Base-by-base conservation (phyloP, 2,797 vertebrate species). In the Notoglanidium macrostoma region DNA sequence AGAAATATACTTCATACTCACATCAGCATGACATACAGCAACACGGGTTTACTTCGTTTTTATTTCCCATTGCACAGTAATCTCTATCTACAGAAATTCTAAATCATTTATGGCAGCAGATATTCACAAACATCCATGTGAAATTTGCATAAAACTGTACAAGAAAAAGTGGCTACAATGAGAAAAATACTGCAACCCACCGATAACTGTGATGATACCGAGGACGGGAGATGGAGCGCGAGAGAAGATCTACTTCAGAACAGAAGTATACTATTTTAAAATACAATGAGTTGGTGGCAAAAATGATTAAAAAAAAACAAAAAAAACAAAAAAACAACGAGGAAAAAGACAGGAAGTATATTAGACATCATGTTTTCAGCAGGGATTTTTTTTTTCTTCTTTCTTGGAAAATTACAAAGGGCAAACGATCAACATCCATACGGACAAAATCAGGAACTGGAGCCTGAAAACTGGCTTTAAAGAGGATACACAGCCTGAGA, bases 11-110 rank as follows among this genome's bases (percentile, higher is more conserved):
- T 19, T 17, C 12, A 21, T 57, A 14, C 44, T 3, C 5, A n/a
- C 44, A 21, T 49, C 26, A 85, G 89, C 21, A 83, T 61, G 35
- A 83, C 76, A 78, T 44, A 87, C 87, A 89, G 91, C 88, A 88
- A 79, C 55, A n/a, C 86, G 90, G 87, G 91, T 95, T 95, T 74
- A 85, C 83, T 90, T 90, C 90, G 91, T 92, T 95, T 95, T 95
- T 96, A 95, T 94, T 94, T 93, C 94, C 93, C 95, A 94, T 96
- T 94, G 96, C 93, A 95, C 96, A 95, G 92, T 96, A 93, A 95
- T 95, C 95, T 97, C 94, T 96, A 95, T 95, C 95, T 97, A 97
- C 95, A 96, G 91, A 95, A 92, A 92, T 94, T 96, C 95, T 96
- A 93, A 96, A 96, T 95, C 94, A 89, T 94, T 95, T 96, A 94